These are phyloP conservation scores for Sebastolobus alascanus DNA, from an alignment of 2,797 vertebrate species.

Conservation along the genomic window DNA sequence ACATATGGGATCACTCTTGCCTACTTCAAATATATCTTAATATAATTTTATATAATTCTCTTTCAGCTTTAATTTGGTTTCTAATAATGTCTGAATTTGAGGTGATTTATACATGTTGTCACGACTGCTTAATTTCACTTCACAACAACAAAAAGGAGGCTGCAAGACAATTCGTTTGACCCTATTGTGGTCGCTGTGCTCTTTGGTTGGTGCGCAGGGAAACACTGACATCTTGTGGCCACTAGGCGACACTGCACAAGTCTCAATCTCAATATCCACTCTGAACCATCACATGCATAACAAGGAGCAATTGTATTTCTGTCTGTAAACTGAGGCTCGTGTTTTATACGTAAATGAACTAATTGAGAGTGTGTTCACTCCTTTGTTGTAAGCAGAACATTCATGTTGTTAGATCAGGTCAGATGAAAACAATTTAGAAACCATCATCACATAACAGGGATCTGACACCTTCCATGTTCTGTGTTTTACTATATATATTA, in stretches of 20 bases:
- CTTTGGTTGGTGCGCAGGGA: background rate
- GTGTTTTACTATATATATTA: background rate
- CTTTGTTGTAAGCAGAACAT: background rate
- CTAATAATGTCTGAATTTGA: background rate
- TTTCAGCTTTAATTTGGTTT: background rate
- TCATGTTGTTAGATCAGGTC: background rate
- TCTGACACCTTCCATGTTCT: background rate
- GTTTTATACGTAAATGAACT: background rate
- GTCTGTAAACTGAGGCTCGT: background rate
- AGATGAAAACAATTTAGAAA: background rate
- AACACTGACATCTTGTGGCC: slow-evolving; percentile 69
- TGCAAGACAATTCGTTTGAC: background rate
- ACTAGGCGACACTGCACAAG: slow-evolving; percentile 5
- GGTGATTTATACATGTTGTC: background rate
- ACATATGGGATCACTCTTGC: background rate
- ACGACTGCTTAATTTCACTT: background rate
- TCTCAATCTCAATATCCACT: background rate
- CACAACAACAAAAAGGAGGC: slow-evolving; percentile 27
- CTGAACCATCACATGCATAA: background rate
- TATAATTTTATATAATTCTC: fast-evolving
- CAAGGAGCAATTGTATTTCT: background rate
- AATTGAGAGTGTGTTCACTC: background rate
- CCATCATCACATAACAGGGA: background rate
- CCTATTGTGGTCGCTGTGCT: background rate
- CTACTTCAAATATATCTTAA: background rate